Evolutionary conservation across 1,140 invertebrate species (phyloP), one percentile per base, ranked within the genome.

Genomic region (Papilio xuthus): DNA sequence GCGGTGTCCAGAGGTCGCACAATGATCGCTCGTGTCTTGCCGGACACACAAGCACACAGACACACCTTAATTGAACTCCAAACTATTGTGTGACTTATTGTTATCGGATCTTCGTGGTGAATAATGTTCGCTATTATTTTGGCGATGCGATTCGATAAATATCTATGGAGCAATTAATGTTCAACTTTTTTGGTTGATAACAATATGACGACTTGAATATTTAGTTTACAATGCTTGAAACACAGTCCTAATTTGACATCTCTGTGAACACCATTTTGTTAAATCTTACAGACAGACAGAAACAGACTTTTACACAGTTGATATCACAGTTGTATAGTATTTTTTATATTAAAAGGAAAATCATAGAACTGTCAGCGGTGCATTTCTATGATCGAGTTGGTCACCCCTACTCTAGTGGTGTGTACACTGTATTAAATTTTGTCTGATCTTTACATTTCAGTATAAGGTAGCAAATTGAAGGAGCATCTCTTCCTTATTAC

Each of bases 41-140:
- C 56, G 10, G 23, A 53, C 50, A 53, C 50, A 53, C 7, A n/a
- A 7, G 10, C 23, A 60, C 56, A 60, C 56, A n/a, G 15, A 53
- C 50, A 53, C 0, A 53, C 50, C 20, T 60, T 60, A 60, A 60
- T 60, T 26, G 56, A 60, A 13, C 23, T 60, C 56, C 7, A 60
- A 26, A 10, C 56, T 28, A 26, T 60, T 60, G 53, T 56, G 7
- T 56, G 56, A 26, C 50, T 53, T 20, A 53, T 60, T 60, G 56
- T 60, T 60, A 26, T 60, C 56, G 23, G 56, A 60, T 23, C 23
- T 60, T 60, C 23, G 2, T 60, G 8, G 10, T n/a, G 13, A 26
- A 60, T 60, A 60, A 60, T 60, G 56, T 60, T 60, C 4, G 23
- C 50, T 26, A 60, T 60, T 60, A 60, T 60, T 60, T 26, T 60